Conservation (phyloP, 2,113 vertebrate genomes). For the Silurus meridionalis region DNA sequence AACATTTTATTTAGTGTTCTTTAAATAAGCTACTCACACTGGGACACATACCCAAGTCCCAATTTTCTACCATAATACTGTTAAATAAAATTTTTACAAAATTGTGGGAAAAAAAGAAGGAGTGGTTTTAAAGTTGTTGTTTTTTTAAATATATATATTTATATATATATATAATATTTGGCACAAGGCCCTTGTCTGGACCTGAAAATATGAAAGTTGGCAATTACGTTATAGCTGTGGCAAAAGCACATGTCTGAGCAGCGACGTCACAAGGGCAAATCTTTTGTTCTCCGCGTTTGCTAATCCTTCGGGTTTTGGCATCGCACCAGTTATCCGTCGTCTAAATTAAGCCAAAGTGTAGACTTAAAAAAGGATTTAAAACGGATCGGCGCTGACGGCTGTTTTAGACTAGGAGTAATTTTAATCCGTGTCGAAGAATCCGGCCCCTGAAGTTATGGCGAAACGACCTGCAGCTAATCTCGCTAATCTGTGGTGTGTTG, state of each 20-base stretch:
- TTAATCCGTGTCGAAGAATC: constrained; percentile 14
- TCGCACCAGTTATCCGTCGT: constrained; percentile 9
- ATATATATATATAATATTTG: background rate
- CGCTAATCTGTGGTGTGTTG: constrained; percentile 4
- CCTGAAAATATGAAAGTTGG: background rate
- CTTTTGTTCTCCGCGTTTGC: constrained; percentile 12
- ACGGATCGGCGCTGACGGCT: background rate
- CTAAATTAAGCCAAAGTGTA: constrained; percentile 26
- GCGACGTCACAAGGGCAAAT: constrained; percentile 4
- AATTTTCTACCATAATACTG: background rate
- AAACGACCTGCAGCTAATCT: constrained; percentile 28
- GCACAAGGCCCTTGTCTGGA: background rate
- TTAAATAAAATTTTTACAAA: background rate
- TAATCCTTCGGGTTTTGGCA: constrained; percentile 17
- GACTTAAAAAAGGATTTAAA: background rate
- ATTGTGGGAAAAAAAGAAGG: too few species aligned
- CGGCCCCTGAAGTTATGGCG: background rate
- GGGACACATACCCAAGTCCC: background rate
- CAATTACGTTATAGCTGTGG: background rate
- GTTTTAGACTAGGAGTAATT: constrained; percentile 12
- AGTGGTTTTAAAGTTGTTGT: too few species aligned
- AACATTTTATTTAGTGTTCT: background rate
- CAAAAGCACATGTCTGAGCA: constrained; percentile 1
- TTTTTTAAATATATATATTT: too few species aligned
- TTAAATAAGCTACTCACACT: background rate